Evolutionary conservation across 2,797 vertebrate genomes (phyloP), one percentile per base, ranked within the genome.

Genomic region (Gallinago solitaria): DNA sequence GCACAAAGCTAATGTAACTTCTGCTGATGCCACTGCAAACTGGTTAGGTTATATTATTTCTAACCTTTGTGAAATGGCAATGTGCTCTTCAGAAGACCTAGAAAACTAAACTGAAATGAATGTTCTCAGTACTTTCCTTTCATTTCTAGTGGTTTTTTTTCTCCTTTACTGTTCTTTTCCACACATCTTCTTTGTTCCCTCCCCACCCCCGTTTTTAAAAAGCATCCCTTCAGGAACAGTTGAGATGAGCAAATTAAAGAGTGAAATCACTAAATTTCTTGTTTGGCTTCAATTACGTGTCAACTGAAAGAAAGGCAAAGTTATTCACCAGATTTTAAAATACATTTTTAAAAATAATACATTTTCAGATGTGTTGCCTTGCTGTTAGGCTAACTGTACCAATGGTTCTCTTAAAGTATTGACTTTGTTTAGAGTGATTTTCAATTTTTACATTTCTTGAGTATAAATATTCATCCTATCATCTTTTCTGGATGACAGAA

Each of bases 21-120:
- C 95, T 96, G 94, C 91, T 97, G 95, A 96, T 96, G 90, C 94
- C 92, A 95, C 71, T 95, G 96, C 89, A 85, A 91, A 83, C 88
- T 68, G 78, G 93, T 87, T 93, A 93, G 90, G 93, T 96, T 96
- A 96, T 97, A 97, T 96, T 96, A 97, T 96, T 95, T 88, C 92
- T 96, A 96, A 97, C 96, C 96, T 97, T 96, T 95, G 75, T 85
- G 93, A 97, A 96, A 96, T 95, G 94, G 93, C 95, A 96, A 93
- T 94, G 90, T 95, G 94, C 84, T 96, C 94, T 97, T 97, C 95
- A 95, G 93, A 95, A 85, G 95, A 97, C 92, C 95, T 97, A 95
- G 73, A 96, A 94, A 95, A 83, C 96, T 56, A 53, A 96, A 85
- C 79, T 78, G 64, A 93, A 95, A 94, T 93, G 81, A 94, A 96